Evolutionary conservation across 2,113 vertebrate species (phyloP).

Genomic region (Corythaixoides concolor): DNA sequence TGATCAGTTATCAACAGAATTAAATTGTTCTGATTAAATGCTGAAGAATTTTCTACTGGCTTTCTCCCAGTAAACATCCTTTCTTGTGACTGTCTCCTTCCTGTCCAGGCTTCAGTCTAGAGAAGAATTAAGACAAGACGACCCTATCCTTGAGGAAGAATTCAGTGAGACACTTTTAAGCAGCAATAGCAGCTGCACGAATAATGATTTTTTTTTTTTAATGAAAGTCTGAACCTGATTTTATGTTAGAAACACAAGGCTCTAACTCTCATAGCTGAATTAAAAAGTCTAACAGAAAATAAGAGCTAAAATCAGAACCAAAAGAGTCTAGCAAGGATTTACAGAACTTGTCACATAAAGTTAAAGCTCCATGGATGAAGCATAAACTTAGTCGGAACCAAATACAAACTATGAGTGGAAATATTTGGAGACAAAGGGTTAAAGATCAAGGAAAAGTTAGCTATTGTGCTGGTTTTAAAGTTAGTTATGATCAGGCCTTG

Average conservation of each 20-base stretch:
- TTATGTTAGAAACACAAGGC: neutral
- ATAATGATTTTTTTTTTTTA: neutral
- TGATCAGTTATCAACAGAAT: neutral
- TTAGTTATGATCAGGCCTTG: neutral
- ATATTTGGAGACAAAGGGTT: neutral
- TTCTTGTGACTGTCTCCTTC: neutral
- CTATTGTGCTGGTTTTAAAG: neutral
- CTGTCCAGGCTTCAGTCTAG: neutral
- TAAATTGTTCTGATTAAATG: neutral
- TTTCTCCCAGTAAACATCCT: neutral
- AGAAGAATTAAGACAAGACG: neutral
- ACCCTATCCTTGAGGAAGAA: neutral
- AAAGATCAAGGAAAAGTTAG: neutral
- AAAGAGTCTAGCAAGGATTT: neutral
- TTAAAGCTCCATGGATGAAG: neutral
- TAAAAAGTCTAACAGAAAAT: neutral
- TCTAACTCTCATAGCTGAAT: neutral
- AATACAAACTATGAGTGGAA: neutral
- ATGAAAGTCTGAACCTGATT: slow-evolving; percentile 4
- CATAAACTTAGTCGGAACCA: neutral
- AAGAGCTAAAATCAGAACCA: neutral
- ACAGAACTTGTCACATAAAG: neutral
- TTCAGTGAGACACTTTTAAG: neutral
- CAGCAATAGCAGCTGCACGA: neutral
- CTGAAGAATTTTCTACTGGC: neutral